Conservation (phyloP, 2,113 vertebrate species). For the Vimba vimba region DNA sequence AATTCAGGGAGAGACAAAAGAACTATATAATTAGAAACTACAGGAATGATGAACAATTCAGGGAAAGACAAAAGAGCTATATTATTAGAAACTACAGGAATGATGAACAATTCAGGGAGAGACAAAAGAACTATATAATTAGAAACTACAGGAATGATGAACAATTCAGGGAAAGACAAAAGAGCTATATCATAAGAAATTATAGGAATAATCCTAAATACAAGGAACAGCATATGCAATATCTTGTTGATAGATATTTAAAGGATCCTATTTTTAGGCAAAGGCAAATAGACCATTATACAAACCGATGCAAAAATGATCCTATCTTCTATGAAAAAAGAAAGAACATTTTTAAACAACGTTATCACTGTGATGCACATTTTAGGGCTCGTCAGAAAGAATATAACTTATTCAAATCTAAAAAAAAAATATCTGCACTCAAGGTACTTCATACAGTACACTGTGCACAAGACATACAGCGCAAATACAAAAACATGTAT, state of each 20-base stretch:
- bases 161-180: too few relatives aligned
- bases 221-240: background rate
- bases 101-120: too few relatives aligned
- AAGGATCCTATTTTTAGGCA: background rate
- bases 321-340: background rate
- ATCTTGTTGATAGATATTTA: background rate
- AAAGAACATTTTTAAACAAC: background rate
- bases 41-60: too few relatives aligned
- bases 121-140: too few relatives aligned
- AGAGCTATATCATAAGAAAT: too few relatives aligned
- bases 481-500: constrained; percentile 15
- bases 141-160: background rate
- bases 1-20: too few relatives aligned
- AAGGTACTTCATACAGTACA: too few relatives aligned
- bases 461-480: constrained; percentile 7
- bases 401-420: background rate
- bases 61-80: too few relatives aligned
- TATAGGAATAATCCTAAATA: background rate
- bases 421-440: background rate
- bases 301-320: background rate
- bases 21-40: too few relatives aligned
- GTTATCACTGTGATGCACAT: background rate
- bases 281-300: background rate
- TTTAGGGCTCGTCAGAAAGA: background rate
- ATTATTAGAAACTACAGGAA: background rate